phyloP scores from a whole-genome alignment of 2,888 invertebrate species.

The Eupithecia centaureata region DNA sequence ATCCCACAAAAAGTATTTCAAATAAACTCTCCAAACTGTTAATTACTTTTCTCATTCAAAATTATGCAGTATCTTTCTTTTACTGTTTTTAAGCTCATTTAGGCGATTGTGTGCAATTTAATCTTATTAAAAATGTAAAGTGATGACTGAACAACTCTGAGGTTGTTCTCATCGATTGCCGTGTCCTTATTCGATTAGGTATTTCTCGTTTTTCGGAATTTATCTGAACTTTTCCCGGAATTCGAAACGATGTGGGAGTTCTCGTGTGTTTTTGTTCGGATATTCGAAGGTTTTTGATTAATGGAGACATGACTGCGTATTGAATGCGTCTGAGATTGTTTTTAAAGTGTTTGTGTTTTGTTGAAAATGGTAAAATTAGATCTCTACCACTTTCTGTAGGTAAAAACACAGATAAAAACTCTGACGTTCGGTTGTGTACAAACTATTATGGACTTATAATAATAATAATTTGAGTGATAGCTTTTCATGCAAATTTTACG shows the following conservation, averaged over 20 bases:
- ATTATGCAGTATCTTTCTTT: slow-evolving; percentile 12
- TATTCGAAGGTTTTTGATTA: slow-evolving; percentile 58
- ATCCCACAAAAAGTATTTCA: neutral
- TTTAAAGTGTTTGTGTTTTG: slow-evolving; percentile 8
- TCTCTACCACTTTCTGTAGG: too few species aligned
- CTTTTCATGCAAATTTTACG: too few species aligned
- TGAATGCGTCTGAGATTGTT: slow-evolving; percentile 27
- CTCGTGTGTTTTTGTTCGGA: slow-evolving; percentile 60
- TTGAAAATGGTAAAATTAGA: neutral
- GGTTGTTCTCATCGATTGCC: slow-evolving; percentile 61
- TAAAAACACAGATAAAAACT: too few species aligned
- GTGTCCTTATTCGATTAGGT: slow-evolving; percentile 72
- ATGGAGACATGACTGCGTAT: slow-evolving; percentile 76
- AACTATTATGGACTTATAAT: too few species aligned
- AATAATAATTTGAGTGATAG: too few species aligned
- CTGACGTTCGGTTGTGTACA: too few species aligned
- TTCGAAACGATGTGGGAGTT: slow-evolving; percentile 71
- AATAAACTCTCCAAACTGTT: neutral
- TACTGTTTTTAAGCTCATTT: slow-evolving; percentile 22
- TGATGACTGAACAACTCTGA: slow-evolving; percentile 47
- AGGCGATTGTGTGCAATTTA: slow-evolving; percentile 42
- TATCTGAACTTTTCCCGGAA: slow-evolving; percentile 67
- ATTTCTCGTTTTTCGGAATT: slow-evolving; percentile 68
- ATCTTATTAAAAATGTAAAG: slow-evolving; percentile 51
- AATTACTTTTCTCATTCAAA: slow-evolving; percentile 15